Evolutionary conservation across 2,888 invertebrate genomes (phyloP), one percentile per base, ranked within the genome.

Genomic region (Zootermopsis nevadensis): DNA sequence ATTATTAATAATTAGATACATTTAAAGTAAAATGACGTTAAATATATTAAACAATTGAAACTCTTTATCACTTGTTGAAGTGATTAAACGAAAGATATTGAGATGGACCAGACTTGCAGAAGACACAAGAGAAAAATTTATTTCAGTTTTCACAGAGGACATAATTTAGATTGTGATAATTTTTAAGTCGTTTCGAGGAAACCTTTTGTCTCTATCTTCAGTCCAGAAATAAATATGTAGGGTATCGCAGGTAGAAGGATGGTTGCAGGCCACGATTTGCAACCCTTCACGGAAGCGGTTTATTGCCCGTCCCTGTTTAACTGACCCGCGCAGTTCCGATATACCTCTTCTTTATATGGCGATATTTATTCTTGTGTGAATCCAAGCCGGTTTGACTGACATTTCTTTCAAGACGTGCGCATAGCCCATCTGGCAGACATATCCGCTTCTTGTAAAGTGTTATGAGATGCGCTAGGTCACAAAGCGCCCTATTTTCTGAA

Each of bases 331-430:
- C 27, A 27, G 0, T 27, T 60, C 60, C 30, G 69, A 69, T 33
- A 69, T 12, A 33, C 69, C 6, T 6, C 69, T 69, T 69, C 69
- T 69, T 12, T 69, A 69, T 69, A 69, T 31, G 69, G 69, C 24
- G 7, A 31, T 69, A 69, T 60, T 60, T 27, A 60, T 60, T 60
- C 12, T 60, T 60, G 27, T n/a, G 27, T 60, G 27, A 60, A 12
- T 69, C 19, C 1, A 31, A 69, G 69, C 69, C 69, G 33, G 69
- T 33, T 69, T 66, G 66, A 7, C 66, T 66, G 66, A 66, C 66
- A 24, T 66, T n/a, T 66, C 4, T 12, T 48, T 6, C 48, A 19
- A 48, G 48, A 48, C 48, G 15, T 48, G 48, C 48, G 19, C 19
- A 19, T 3, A 48, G 19, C 15, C 6, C 60, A 10, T 60, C 60